A percentile compares a stretch with the other conserved stretches of the same genome.
Evolutionary conservation across 2,888 invertebrate species (phyloP).

Genomic region (Hypercompe scribonia): DNA sequence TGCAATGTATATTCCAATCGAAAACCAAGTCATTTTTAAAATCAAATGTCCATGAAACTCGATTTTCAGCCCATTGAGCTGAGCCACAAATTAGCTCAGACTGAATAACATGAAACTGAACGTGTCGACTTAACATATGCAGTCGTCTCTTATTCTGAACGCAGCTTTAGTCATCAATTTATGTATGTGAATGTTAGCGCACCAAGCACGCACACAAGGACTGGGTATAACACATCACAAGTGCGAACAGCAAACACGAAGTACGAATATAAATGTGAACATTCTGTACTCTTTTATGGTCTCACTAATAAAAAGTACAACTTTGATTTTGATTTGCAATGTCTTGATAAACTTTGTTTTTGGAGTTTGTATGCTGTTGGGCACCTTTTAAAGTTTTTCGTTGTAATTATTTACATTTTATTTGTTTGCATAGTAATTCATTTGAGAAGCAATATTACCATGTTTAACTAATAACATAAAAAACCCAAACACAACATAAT

Average conservation of each 20-base stretch:
- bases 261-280: background rate
- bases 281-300: too few relatives aligned
- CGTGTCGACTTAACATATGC: background rate
- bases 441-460: too few relatives aligned
- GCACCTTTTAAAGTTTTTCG: too few relatives aligned
- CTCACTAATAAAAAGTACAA: background rate
- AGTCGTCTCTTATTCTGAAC: background rate
- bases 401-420: too few relatives aligned
- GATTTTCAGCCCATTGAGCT: conserved; percentile 17
- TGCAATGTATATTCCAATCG: conserved; percentile 20
- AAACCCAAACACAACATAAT: too few relatives aligned
- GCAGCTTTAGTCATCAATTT: background rate
- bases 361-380: too few relatives aligned
- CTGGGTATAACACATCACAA: background rate
- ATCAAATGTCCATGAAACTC: conserved; percentile 24
- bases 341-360: too few relatives aligned
- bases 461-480: too few relatives aligned
- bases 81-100: background rate
- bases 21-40: conserved; percentile 17
- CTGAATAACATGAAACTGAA: background rate
- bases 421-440: too few relatives aligned
- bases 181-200: background rate
- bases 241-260: background rate
- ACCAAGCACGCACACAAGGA: background rate
- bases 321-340: too few relatives aligned